Evolutionary conservation across 2,113 vertebrate species (phyloP), one percentile per base, ranked within the genome.

Genomic region (Nansenia antarctica): DNA sequence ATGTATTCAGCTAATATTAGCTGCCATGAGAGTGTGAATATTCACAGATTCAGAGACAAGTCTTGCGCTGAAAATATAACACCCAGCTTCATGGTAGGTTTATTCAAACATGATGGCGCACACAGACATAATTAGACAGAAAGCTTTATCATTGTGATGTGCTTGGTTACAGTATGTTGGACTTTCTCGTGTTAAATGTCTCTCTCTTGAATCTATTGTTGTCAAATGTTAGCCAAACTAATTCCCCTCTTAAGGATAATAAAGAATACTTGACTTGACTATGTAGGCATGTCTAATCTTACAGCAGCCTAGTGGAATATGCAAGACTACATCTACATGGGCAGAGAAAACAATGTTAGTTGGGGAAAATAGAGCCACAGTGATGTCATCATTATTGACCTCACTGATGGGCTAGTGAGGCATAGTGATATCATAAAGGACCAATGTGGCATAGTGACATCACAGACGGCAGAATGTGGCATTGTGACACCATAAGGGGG

Each of bases 41-140:
- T 30, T 52, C 76, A 73, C 42, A 62, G 42, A 49, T 67, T 61
- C 59, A 39, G 78, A 68, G 69, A 79, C 67, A 69, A 60, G 66
- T 72, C 37, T 32, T 1, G 37, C 24, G 59, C 71, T 75, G 45
- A 74, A 74, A 82, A 81, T n/a, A 81, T 83, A 82, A 31, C 64
- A 65, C 62, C 18, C 39, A 18, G 18, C 18, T 18, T 15, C 15
- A 42, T 42, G 0, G 3, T 5, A 15, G 39, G 3, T 42, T 49
- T 49, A 49, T 49, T 22, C 20, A 49, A 49, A 22, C 45, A 49
- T 5, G 45, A 49, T 6, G n/a, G 6, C 45, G n/a, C 20, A n/a
- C n/a, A n/a, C n/a, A n/a, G n/a, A n/a, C n/a, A n/a, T n/a, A n/a
- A n/a, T n/a, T n/a, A n/a, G n/a, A n/a, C n/a, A n/a, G n/a, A n/a